Percentiles rank a stretch among this genome's conserved stretches.
Conservation (phyloP, 2,888 invertebrate species). For the Xestia ashworthii region DNA sequence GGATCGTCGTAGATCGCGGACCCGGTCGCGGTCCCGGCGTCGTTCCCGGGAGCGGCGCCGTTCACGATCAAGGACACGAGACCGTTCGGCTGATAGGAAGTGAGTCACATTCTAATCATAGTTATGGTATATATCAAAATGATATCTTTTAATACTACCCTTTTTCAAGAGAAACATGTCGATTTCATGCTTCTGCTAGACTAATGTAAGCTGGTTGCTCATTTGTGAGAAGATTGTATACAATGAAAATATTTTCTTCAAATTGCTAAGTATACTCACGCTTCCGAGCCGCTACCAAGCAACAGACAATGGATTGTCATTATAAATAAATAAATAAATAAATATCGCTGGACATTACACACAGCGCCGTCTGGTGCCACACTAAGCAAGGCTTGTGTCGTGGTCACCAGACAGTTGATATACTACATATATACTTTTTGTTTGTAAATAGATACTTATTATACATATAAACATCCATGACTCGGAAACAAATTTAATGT, state of each 20-base stretch:
- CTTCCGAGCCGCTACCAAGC: too few relatives aligned
- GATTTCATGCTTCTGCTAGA: background rate
- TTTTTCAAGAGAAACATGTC: background rate
- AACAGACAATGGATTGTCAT: too few relatives aligned
- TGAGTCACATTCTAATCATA: slow-evolving; percentile 67
- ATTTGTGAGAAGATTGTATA: background rate
- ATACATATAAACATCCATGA: too few relatives aligned
- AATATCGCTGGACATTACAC: too few relatives aligned
- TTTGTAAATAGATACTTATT: too few relatives aligned
- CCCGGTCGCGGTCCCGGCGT: slow-evolving; percentile 83
- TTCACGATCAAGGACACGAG: slow-evolving; percentile 82
- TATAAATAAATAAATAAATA: too few relatives aligned
- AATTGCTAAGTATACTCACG: background rate
- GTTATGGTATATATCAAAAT: background rate
- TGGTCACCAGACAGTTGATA: too few relatives aligned
- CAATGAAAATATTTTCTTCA: slow-evolving; percentile 10
- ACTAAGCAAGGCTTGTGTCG: too few relatives aligned
- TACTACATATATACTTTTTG: too few relatives aligned
- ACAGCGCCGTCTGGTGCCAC: too few relatives aligned
- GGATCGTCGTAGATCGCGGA: slow-evolving; percentile 89
- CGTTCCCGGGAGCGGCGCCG: slow-evolving; percentile 84
- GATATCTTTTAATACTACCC: background rate
- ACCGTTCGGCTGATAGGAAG: slow-evolving; percentile 86
- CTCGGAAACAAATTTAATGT: too few relatives aligned
- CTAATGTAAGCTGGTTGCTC: background rate